Conservation (phyloP, 1,140 invertebrate genomes). For the Drosophila lini region DNA sequence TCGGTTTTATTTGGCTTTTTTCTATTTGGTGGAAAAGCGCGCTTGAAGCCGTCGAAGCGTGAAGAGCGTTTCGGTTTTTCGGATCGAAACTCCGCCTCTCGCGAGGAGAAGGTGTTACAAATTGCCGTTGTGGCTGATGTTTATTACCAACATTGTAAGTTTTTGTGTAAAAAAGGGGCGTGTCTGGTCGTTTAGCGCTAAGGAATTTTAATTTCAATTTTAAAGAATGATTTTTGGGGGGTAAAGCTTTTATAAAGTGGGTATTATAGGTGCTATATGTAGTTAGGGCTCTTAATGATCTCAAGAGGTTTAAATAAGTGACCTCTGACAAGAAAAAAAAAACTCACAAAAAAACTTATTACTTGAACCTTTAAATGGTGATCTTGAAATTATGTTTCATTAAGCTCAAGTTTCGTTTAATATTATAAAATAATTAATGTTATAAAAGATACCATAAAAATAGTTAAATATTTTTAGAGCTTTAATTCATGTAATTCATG, state of each 20-base stretch:
- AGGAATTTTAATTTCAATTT: not conserved
- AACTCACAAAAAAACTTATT: not conserved
- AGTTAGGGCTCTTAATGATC: not conserved
- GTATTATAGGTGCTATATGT: not conserved
- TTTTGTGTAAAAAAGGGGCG: constrained; percentile 36
- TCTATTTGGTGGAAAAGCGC: constrained; percentile 50
- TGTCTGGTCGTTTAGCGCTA: constrained; percentile 6
- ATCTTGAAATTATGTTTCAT: not conserved
- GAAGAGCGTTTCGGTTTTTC: constrained; percentile 60
- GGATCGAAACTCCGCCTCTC: constrained; percentile 47
- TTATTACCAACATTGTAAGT: constrained; percentile 47
- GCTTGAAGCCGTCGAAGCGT: constrained; percentile 55
- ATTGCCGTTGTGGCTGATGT: constrained; percentile 46
- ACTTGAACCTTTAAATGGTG: not conserved
- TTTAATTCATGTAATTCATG: not conserved
- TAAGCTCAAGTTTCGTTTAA: not conserved
- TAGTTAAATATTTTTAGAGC: not conserved
- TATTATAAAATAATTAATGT: not conserved
- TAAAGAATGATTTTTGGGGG: no score
- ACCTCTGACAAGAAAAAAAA: not conserved
- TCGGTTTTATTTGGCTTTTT: constrained; percentile 38
- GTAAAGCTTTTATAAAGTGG: no score
- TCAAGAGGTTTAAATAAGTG: not conserved
- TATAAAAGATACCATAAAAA: not conserved
- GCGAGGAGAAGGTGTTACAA: constrained; percentile 58